A percentile compares a stretch with the other conserved stretches of the same genome.
Evolutionary conservation across 2,113 vertebrate genomes (phyloP).

Genomic region (Corythoichthys intestinalis): DNA sequence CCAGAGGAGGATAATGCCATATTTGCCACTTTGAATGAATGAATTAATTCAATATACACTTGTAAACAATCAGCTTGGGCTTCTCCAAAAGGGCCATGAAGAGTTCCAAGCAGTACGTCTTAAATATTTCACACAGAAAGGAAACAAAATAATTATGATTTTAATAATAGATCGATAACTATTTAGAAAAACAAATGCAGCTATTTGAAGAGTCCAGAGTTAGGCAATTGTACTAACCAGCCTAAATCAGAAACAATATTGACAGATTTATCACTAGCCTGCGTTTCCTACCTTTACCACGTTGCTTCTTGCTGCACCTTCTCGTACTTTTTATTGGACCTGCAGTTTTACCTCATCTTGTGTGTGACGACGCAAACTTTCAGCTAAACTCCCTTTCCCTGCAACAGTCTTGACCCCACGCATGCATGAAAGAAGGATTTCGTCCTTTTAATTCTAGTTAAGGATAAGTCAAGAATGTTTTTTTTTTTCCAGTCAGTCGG

Average conservation of each 20-base stretch:
- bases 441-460: not conserved
- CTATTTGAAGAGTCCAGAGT: conserved; percentile 60
- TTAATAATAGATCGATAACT: not conserved
- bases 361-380: conserved; percentile 53
- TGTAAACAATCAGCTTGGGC: conserved; percentile 60
- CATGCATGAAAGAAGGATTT: not conserved
- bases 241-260: conserved; percentile 58
- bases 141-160: conserved; percentile 9
- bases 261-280: conserved; percentile 39
- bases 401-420: not conserved
- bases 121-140: conserved; percentile 18
- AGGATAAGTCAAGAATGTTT: conserved; percentile 21
- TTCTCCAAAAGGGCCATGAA: conserved; percentile 39
- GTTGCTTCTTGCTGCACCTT: conserved; percentile 58
- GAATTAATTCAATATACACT: conserved; percentile 61
- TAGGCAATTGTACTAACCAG: conserved; percentile 63
- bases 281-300: conserved; percentile 54
- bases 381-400: conserved; percentile 27
- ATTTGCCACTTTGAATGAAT: conserved; percentile 70
- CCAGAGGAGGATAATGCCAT: conserved; percentile 63
- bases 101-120: conserved; percentile 49
- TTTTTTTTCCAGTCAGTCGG: conserved; percentile 36
- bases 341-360: conserved; percentile 72
- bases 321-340: conserved; percentile 63
- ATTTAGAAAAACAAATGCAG: conserved; percentile 31